Evolutionary conservation across 2,797 vertebrate species (phyloP).

Genomic region (Amblyopsis hoosieri): DNA sequence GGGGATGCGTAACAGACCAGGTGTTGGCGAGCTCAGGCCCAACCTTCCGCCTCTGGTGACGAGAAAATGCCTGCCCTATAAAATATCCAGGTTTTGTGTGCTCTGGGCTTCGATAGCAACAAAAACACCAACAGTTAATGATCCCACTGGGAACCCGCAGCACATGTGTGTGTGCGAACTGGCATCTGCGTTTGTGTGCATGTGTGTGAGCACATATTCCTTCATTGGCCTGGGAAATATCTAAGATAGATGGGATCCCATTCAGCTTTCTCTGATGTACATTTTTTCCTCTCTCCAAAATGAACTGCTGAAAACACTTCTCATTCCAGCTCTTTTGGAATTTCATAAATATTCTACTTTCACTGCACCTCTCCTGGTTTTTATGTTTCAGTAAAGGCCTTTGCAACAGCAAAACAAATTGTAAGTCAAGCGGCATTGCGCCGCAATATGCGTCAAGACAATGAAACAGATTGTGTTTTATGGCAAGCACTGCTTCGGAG

Average conservation of each 20-base stretch:
- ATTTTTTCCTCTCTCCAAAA: slow-evolving; percentile 24
- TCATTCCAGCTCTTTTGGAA: slow-evolving; percentile 49
- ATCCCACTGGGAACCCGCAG: slow-evolving; percentile 30
- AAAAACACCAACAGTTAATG: slow-evolving; percentile 58
- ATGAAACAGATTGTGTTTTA: slow-evolving; percentile 71
- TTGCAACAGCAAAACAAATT: slow-evolving; percentile 52
- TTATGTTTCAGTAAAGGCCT: slow-evolving; percentile 30
- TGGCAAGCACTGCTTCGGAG: slow-evolving; percentile 52
- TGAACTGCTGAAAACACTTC: slow-evolving; percentile 26
- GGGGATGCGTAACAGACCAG: slow-evolving; percentile 76
- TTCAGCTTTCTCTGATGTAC: slow-evolving; percentile 20
- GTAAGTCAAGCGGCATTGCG: slow-evolving; percentile 44
- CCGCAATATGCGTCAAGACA: slow-evolving; percentile 57
- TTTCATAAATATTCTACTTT: slow-evolving; percentile 52
- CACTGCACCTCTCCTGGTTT: slow-evolving; percentile 43
- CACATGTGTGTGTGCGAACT: slow-evolving; percentile 13
- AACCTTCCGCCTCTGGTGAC: slow-evolving; percentile 45
- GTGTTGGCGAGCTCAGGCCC: slow-evolving; percentile 56
- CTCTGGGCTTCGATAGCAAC: slow-evolving; percentile 47
- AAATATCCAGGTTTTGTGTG: slow-evolving; percentile 51
- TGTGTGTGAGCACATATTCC: slow-evolving; percentile 26
- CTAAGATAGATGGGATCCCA: slow-evolving; percentile 43
- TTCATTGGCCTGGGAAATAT: slow-evolving; percentile 36
- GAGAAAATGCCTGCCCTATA: slow-evolving; percentile 57
- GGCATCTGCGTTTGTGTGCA: slow-evolving; percentile 6